Evolutionary conservation across 2,888 invertebrate genomes (phyloP).

Genomic region (Ichneumoninae sp.): DNA sequence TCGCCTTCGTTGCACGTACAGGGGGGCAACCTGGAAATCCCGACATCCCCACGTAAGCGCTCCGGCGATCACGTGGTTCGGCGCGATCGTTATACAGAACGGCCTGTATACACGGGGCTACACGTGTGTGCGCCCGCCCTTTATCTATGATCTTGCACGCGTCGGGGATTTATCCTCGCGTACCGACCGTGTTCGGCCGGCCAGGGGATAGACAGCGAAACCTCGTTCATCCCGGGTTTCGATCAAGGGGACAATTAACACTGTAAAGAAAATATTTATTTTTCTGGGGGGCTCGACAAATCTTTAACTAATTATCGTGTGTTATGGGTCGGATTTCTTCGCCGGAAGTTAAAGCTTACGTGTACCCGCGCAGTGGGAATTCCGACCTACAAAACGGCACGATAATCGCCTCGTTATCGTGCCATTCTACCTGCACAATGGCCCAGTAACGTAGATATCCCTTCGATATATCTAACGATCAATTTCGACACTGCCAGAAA

Average conservation of each 20-base stretch:
- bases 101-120: neutral
- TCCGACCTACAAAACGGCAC: slow-evolving; percentile 1
- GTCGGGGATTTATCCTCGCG: slow-evolving; percentile 5
- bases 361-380: slow-evolving; percentile 12
- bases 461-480: slow-evolving; percentile 8
- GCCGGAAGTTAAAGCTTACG: slow-evolving; percentile 34
- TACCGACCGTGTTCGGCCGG: neutral
- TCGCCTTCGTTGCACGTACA: neutral
- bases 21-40: slow-evolving; percentile 21
- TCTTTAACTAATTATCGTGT: no score
- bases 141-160: slow-evolving; percentile 14
- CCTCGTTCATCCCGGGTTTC: neutral
- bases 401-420: neutral
- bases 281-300: neutral
- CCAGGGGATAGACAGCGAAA: neutral
- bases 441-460: neutral
- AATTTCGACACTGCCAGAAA: slow-evolving; percentile 3
- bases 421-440: neutral
- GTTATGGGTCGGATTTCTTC: slow-evolving; percentile 27
- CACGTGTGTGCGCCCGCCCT: neutral
- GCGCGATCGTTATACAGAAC: slow-evolving; percentile 8
- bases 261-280: neutral
- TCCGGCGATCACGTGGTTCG: slow-evolving; percentile 27
- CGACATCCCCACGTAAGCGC: neutral
- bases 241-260: neutral